phyloP scores from a whole-genome alignment of 1,140 invertebrate species.

The Heterodera carotae region DNA sequence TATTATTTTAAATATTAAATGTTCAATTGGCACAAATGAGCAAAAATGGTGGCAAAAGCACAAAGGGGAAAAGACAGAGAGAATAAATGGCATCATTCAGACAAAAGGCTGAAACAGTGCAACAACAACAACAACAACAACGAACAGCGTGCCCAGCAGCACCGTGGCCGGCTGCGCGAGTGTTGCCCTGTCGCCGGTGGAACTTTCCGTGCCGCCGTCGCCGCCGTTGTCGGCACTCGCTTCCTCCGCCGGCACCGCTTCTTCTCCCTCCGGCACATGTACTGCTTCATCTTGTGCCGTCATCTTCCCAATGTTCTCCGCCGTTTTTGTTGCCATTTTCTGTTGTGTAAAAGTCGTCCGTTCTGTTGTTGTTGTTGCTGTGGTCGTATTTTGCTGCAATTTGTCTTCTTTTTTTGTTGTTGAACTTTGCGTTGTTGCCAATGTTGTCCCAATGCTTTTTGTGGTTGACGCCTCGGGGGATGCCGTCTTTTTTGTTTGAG shows the following conservation, averaged over 20 bases:
- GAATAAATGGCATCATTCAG: background rate
- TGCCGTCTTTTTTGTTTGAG: background rate
- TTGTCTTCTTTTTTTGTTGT: background rate
- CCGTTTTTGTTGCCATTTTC: background rate
- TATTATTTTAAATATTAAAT: background rate
- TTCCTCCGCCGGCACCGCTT: background rate
- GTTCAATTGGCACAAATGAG: background rate
- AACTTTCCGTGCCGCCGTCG: background rate
- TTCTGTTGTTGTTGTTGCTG: background rate
- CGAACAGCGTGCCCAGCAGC: too few species aligned
- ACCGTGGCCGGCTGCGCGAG: too few species aligned
- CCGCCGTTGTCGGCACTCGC: background rate
- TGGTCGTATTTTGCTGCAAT: too few species aligned
- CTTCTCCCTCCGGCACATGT: background rate
- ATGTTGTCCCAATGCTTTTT: background rate
- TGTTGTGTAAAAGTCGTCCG: background rate
- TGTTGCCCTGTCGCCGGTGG: background rate
- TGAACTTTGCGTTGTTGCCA: background rate
- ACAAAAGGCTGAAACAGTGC: background rate
- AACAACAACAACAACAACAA: background rate
- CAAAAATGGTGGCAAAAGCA: background rate
- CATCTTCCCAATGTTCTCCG: background rate
- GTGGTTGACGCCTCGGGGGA: background rate
- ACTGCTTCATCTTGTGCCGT: background rate
- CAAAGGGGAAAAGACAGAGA: too few species aligned